Base-by-base conservation (phyloP, 2,888 invertebrate genomes). In the Lycia hirtaria region DNA sequence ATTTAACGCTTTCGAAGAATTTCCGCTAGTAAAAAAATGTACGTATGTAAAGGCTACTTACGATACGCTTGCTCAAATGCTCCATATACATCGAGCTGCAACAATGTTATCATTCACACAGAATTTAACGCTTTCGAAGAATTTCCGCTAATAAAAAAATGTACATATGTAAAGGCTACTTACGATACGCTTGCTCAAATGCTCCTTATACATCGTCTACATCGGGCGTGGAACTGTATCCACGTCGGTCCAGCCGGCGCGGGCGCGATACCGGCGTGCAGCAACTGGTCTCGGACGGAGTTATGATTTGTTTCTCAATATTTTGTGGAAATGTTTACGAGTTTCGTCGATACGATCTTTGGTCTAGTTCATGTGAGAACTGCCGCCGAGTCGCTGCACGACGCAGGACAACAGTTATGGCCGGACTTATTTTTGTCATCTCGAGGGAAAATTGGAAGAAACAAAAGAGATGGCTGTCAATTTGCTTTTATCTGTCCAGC, bases 91-190 rank as follows among this genome's bases (percentile, higher is more conserved):
- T 38, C n/a, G n/a, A n/a, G n/a, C n/a, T n/a, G n/a, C n/a, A n/a
- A n/a, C n/a, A n/a, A n/a, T n/a, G n/a, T n/a, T n/a, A n/a, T n/a
- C n/a, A n/a, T n/a, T n/a, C n/a, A n/a, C n/a, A n/a, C n/a, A n/a
- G n/a, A 24, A 24, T 24, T 7, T 33, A 7, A 1, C 37, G 43
- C 43, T 30, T 30, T 28, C 40, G 43, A 43, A 22, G 60, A 61
- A 65, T 65, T 57, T 61, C 62, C 61, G 62, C 56, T 58, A 58
- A 56, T n/a, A n/a, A n/a, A n/a, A n/a, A n/a, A n/a, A n/a, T n/a
- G n/a, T n/a, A 60, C 57, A 51, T 48, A 57, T 59, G 52, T 55
- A 60, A 58, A 56, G 67, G 65, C 30, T 35, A 44, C 35, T 63
- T 56, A 43, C 56, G 49, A 56, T 53, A 52, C 15, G 14, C 44